Percentiles rank a stretch among this genome's conserved stretches.
phyloP scores from a whole-genome alignment of 2,888 invertebrate genomes.

The Axea sp. region DNA sequence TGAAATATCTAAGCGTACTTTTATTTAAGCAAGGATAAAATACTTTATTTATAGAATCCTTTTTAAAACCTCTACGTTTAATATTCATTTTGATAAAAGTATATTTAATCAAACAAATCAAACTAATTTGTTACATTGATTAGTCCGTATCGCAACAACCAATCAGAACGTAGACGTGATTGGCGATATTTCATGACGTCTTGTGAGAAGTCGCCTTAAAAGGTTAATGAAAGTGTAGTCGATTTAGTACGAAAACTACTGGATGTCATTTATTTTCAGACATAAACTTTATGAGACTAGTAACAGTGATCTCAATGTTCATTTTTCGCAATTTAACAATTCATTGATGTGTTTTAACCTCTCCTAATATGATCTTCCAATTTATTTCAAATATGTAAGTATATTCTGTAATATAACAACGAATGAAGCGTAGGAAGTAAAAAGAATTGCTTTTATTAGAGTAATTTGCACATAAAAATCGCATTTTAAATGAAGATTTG shows the following conservation, averaged over 20 bases:
- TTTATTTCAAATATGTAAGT: slow-evolving; percentile 45
- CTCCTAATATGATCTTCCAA: slow-evolving; percentile 30
- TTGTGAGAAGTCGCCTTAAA: slow-evolving; percentile 52
- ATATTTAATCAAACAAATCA: slow-evolving; percentile 3
- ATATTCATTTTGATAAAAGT: no score
- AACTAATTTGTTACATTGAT: slow-evolving; percentile 19
- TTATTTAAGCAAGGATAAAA: no score
- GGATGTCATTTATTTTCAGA: slow-evolving; percentile 50
- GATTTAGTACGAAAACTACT: slow-evolving; percentile 51
- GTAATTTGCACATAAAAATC: no score
- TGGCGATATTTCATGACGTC: slow-evolving; percentile 33
- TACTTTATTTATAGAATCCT: no score
- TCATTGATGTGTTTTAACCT: slow-evolving; percentile 2
- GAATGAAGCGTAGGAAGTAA: slow-evolving; percentile 22
- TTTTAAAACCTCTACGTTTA: no score
- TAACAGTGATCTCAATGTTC: slow-evolving; percentile 32
- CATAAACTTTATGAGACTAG: slow-evolving; percentile 8
- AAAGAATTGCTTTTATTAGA: slow-evolving; percentile 27
- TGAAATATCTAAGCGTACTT: no score
- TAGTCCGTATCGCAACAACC: slow-evolving; percentile 19
- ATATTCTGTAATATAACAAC: slow-evolving; percentile 9
- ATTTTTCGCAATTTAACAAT: slow-evolving; percentile 10
- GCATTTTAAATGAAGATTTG: no score
- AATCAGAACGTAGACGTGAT: slow-evolving; percentile 17
- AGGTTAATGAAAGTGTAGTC: slow-evolving; percentile 56